Percentiles rank a stretch among this genome's conserved stretches.
These are phyloP conservation scores for Urocolius indicus DNA, from an alignment of 2,113 vertebrate species.

Conservation along the genomic window DNA sequence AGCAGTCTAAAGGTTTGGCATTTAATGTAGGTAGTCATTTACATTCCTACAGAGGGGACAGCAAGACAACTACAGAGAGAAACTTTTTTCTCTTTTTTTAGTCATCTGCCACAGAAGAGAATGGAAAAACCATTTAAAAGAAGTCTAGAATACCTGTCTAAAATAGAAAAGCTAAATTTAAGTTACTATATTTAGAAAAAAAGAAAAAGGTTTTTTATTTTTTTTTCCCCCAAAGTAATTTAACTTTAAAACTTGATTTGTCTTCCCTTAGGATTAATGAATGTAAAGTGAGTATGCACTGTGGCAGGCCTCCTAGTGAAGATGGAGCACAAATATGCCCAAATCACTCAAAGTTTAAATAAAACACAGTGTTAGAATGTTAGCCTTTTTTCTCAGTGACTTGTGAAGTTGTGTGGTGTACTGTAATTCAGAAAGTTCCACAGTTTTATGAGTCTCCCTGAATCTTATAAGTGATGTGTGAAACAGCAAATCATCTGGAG, in stretches of 20 bases:
- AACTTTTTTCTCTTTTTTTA: not conserved
- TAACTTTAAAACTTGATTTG: not conserved
- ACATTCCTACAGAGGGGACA: not conserved
- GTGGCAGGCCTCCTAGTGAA: not conserved
- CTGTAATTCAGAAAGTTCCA: not conserved
- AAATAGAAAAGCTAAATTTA: not conserved
- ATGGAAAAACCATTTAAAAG: not conserved
- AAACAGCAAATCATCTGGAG: not conserved
- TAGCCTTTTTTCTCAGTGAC: not conserved
- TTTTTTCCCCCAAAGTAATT: rapidly evolving
- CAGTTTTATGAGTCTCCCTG: not conserved
- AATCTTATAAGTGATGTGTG: not conserved
- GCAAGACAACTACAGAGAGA: not conserved
- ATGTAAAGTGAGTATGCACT: not conserved
- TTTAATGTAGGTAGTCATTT: not conserved
- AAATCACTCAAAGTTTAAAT: not conserved
- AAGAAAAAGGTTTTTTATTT: not conserved
- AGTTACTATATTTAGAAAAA: not conserved
- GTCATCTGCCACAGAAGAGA: not conserved
- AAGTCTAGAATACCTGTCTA: not conserved
- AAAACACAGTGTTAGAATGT: not conserved
- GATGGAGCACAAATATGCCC: not conserved
- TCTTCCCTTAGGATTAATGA: not conserved
- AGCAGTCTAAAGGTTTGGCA: not conserved
- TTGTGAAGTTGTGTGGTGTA: not conserved